Conservation (phyloP, 2,888 invertebrate species). For the Drosophila birchii region DNA sequence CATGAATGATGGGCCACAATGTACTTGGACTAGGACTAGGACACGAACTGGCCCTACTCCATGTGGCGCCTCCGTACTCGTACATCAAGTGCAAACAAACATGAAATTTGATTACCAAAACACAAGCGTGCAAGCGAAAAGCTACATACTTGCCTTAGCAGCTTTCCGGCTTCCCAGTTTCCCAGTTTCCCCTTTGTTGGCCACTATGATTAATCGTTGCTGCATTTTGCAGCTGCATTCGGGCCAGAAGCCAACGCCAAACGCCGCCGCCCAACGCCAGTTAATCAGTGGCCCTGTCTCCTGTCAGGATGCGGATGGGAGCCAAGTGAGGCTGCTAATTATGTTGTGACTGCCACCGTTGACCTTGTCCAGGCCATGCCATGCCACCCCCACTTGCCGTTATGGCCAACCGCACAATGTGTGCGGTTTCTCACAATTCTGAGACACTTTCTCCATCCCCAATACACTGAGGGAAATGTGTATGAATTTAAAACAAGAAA, state of each 20-base stretch:
- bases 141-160: slow-evolving; percentile 6
- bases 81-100: slow-evolving; percentile 65
- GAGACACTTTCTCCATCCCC: not conserved
- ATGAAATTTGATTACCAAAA: slow-evolving; percentile 54
- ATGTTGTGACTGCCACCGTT: slow-evolving; percentile 23
- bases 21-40: slow-evolving; percentile 24
- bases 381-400: not conserved
- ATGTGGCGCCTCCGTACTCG: slow-evolving; percentile 32
- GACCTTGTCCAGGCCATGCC: slow-evolving; percentile 10
- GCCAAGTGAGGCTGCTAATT: slow-evolving; percentile 27
- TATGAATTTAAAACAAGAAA: no score
- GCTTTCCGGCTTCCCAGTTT: not conserved
- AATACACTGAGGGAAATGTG: not conserved
- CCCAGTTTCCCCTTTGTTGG: not conserved
- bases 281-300: slow-evolving; percentile 29
- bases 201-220: slow-evolving; percentile 30
- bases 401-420: slow-evolving; percentile 12
- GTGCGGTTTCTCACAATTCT: slow-evolving; percentile 37
- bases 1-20: slow-evolving; percentile 51
- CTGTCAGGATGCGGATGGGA: not conserved
- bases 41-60: slow-evolving; percentile 22
- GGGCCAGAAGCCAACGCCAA: not conserved
- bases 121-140: slow-evolving; percentile 8
- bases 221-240: slow-evolving; percentile 38
- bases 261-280: not conserved